Base-by-base conservation (phyloP, 2,797 vertebrate species). In the Pipistrellus nathusii region DNA sequence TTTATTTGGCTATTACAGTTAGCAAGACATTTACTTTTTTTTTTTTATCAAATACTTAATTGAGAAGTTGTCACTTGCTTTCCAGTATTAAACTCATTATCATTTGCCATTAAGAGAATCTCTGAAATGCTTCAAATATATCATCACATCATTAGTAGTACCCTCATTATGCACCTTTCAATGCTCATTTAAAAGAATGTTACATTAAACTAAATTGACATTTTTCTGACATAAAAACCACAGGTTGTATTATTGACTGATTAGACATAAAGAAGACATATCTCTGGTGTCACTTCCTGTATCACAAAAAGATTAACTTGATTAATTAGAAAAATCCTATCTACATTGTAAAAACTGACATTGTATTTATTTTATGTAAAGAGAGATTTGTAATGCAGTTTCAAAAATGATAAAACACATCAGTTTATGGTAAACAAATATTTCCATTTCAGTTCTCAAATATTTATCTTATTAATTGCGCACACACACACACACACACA, bases 51-150 rank as follows among this genome's bases (percentile, higher is more conserved):
- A 46, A 84, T 38, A 38, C 14, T 71, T 5, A 14, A 46, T 1
- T 87, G 48, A 80, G 57, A 90, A 48, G 5, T 4, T 94, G 5
- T n/a, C 15, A 64, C 21, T 72, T 93, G 25, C 23, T 84, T 94
- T 90, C 11, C 2, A 66, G 55, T 72, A 76, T 85, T 90, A 62
- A n/a, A 53, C 10, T 83, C 25, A 77, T 75, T 90, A 66, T 57
- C 10, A 72, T 85, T 92, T 91, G 62, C 14, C 38, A 89, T 88
- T 21, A 89, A 77, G 15, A 86, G 8, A 20, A 62, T 78, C 30
- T 94, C 72, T 83, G 57, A 93, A 81, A 90, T 73, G 90, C 62
- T 95, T 89, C 1, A 76, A 51, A 83, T 35, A 41, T 62, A 53
- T 38, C 72, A 71, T 57, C 21, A 66, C 0, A 23, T 80, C 62